Percentiles rank a stretch among this genome's conserved stretches.
Conservation (phyloP, 1,140 invertebrate species). For the Choristoneura fumiferana region DNA sequence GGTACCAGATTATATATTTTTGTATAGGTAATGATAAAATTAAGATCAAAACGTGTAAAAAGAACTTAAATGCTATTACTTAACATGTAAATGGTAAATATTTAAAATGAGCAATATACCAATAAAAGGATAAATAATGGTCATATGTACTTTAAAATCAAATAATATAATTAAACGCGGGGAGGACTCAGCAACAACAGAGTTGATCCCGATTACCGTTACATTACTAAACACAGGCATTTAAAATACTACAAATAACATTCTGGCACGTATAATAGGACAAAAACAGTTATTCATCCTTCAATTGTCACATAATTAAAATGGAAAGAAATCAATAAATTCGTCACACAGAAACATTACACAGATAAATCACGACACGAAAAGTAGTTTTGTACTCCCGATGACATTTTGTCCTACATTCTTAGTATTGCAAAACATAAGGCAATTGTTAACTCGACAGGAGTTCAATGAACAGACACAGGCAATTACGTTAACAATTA, state of each 20-base stretch:
- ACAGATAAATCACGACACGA: constrained; percentile 43
- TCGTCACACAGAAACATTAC: constrained; percentile 44
- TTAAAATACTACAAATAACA: constrained; percentile 68
- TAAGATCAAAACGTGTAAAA: constrained; percentile 46
- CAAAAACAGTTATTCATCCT: constrained; percentile 41
- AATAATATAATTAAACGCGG: constrained; percentile 44
- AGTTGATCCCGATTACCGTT: constrained; percentile 53
- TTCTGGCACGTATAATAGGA: constrained; percentile 72
- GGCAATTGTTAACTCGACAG: constrained; percentile 33
- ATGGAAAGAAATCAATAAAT: constrained; percentile 42
- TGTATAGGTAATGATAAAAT: constrained; percentile 50
- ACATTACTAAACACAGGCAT: constrained; percentile 62
- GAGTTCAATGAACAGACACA: constrained; percentile 26
- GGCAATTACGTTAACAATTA: constrained; percentile 23
- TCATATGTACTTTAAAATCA: constrained; percentile 58
- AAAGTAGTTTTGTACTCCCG: constrained; percentile 61
- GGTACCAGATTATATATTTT: constrained; percentile 58
- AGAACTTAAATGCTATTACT: constrained; percentile 64
- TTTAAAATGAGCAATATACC: constrained; percentile 73
- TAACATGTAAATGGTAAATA: constrained; percentile 72
- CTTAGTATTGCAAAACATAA: constrained; percentile 42
- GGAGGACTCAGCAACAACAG: constrained; percentile 45
- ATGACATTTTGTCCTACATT: constrained; percentile 28
- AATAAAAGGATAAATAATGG: constrained; percentile 69
- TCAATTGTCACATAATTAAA: constrained; percentile 36